Evolutionary conservation across 2,113 vertebrate species (phyloP).

Genomic region (Alosa alosa): DNA sequence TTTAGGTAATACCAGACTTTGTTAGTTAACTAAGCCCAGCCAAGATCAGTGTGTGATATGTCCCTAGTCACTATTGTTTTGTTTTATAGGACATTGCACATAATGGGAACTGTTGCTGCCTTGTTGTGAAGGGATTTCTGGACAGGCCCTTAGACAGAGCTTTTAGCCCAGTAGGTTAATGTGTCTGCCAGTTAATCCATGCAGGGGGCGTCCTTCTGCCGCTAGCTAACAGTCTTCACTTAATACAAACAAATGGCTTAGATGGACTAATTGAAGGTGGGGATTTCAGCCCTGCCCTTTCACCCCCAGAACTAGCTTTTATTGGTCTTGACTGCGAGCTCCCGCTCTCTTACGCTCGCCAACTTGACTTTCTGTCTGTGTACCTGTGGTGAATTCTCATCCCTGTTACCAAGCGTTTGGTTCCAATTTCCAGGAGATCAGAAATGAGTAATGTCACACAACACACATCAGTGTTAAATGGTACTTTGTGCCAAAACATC

Average conservation of each 20-base stretch:
- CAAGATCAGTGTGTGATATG: conserved; percentile 15
- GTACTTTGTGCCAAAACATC: neutral
- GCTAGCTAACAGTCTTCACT: conserved; percentile 41
- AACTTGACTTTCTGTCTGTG: neutral
- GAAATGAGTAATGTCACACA: neutral
- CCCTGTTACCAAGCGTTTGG: neutral
- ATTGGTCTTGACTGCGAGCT: conserved; percentile 13
- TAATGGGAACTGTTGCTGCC: conserved; percentile 24
- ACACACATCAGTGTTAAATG: neutral
- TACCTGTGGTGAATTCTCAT: neutral
- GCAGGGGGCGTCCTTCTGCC: conserved; percentile 47
- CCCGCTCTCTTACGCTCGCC: neutral
- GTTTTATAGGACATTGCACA: conserved; percentile 43
- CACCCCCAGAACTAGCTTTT: conserved; percentile 16
- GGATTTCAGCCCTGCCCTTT: neutral
- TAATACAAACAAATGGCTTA: conserved; percentile 48
- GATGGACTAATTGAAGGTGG: conserved; percentile 42
- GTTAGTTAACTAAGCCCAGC: neutral
- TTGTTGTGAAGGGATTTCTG: conserved; percentile 33
- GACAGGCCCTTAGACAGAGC: conserved; percentile 48
- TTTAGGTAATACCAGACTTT: neutral
- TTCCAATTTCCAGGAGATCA: neutral
- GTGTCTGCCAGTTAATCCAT: conserved; percentile 54
- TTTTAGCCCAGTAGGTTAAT: conserved; percentile 51
- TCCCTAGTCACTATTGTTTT: conserved; percentile 33